Evolutionary conservation across 2,113 vertebrate genomes (phyloP), one percentile per base, ranked within the genome.

Genomic region (Cariama cristata): DNA sequence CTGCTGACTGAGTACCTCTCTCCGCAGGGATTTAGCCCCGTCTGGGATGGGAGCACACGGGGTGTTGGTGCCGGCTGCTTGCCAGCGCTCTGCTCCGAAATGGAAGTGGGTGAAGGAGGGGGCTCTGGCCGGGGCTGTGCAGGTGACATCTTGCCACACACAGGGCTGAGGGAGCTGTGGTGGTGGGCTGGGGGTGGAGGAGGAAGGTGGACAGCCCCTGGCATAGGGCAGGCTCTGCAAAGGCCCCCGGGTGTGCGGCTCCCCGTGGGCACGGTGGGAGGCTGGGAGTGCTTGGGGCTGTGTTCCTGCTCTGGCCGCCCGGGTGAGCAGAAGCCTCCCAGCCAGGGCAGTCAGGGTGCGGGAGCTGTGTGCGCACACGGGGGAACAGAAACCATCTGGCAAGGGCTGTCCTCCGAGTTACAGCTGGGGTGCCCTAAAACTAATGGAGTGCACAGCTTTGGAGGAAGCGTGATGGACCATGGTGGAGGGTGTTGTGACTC

Each of bases 251-350:
- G 17, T 2, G 15, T 1, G 8, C 19, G 5, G 60, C 52, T 60
- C n/a, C 67, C 21, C 17, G 0, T 0, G 7, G 44, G 38, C 42
- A 19, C 0, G 1, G 73, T 42, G 11, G n/a, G 24, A 1, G 53
- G 8, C 35, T 18, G 44, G 44, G 32, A 16, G 38, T 2, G 2
- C 24, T 12, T 11, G 1, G 40, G 56, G 21, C 64, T 12, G 14
- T 2, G 0, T 4, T 20, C 23, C 55, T 33, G 32, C 22, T 6
- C 45, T 1, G 28, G 23, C 26, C 1, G 0, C 68, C 13, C 21
- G 1, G 49, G 21, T 3, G 15, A 38, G 63, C 15, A 5, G 4
- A 2, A n/a, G 45, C 6, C 47, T n/a, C 63, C 40, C 4, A 33
- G 11, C 0, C 26, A 7, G 22, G 30, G 47, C 30, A 17, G 38